Conservation (phyloP, 2,797 vertebrate species). For the Protosalanx chinensis region DNA sequence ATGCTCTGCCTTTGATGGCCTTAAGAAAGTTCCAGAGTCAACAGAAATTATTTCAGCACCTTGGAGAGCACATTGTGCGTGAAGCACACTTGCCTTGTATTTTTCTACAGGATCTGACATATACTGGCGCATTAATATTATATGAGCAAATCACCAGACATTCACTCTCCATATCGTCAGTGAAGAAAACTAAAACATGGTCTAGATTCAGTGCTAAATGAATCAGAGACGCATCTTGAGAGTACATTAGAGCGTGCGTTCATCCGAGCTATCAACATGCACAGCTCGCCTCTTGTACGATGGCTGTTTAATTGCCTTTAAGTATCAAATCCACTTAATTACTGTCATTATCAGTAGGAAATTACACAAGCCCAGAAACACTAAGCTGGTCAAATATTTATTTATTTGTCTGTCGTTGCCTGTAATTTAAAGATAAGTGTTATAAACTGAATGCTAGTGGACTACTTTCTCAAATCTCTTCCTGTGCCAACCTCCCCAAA, state of each 20-base stretch:
- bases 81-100: too few relatives aligned
- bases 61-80: slow-evolving; percentile 35
- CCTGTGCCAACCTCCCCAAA: slow-evolving; percentile 24
- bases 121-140: background rate
- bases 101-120: too few relatives aligned
- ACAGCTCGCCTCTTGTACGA: slow-evolving; percentile 59
- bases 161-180: background rate
- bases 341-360: slow-evolving; percentile 75
- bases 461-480: background rate
- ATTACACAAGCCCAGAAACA: slow-evolving; percentile 63
- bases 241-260: slow-evolving; percentile 20
- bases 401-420: slow-evolving; percentile 64
- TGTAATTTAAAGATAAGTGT: slow-evolving; percentile 62
- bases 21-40: background rate
- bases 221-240: slow-evolving; percentile 9
- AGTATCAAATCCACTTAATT: slow-evolving; percentile 74
- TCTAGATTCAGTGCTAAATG: background rate
- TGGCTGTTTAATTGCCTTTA: slow-evolving; percentile 71
- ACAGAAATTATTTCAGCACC: slow-evolving; percentile 38
- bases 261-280: slow-evolving; percentile 19
- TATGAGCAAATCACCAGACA: background rate
- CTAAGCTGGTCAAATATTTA: slow-evolving; percentile 64
- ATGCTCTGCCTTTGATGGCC: background rate
- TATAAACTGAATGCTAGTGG: slow-evolving; percentile 45
- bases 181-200: background rate